phyloP scores from a whole-genome alignment of 2,113 vertebrate genomes.

The Perca schrenkii region DNA sequence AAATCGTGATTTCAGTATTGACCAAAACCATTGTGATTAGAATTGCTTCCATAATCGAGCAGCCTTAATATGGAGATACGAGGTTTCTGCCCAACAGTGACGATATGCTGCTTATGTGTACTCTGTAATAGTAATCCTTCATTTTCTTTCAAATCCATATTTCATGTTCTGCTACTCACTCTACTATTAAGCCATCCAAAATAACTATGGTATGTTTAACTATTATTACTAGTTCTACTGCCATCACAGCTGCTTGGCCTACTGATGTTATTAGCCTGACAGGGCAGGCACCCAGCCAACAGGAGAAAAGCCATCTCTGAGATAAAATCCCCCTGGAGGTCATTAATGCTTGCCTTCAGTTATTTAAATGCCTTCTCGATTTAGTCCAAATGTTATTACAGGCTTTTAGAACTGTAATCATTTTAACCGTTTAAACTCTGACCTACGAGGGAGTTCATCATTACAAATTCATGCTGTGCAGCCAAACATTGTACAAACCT shows the following conservation, averaged over 20 bases:
- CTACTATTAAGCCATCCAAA: neutral
- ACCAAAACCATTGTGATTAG: too few relatives aligned
- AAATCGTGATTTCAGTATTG: too few relatives aligned
- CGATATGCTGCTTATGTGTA: neutral
- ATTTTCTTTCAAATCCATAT: neutral
- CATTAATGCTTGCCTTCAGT: constrained; percentile 48
- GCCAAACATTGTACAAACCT: constrained; percentile 3
- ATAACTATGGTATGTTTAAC: neutral
- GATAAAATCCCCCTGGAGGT: constrained; percentile 48
- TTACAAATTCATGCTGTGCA: neutral
- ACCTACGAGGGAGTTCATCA: neutral
- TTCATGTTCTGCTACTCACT: neutral
- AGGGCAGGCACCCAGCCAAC: constrained; percentile 35
- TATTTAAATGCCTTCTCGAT: constrained; percentile 38
- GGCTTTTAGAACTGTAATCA: constrained; percentile 38
- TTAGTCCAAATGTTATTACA: constrained; percentile 48
- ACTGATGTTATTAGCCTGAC: constrained; percentile 34
- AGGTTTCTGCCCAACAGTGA: too few relatives aligned
- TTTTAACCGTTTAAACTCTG: constrained; percentile 41
- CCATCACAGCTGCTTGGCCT: neutral
- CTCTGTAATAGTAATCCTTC: neutral
- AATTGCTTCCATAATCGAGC: too few relatives aligned
- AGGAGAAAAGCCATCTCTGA: constrained; percentile 7
- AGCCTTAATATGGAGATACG: too few relatives aligned
- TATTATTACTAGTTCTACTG: constrained; percentile 7